phyloP scores from a whole-genome alignment of 2,797 vertebrate species.

The Brachyrhaphis roseni region DNA sequence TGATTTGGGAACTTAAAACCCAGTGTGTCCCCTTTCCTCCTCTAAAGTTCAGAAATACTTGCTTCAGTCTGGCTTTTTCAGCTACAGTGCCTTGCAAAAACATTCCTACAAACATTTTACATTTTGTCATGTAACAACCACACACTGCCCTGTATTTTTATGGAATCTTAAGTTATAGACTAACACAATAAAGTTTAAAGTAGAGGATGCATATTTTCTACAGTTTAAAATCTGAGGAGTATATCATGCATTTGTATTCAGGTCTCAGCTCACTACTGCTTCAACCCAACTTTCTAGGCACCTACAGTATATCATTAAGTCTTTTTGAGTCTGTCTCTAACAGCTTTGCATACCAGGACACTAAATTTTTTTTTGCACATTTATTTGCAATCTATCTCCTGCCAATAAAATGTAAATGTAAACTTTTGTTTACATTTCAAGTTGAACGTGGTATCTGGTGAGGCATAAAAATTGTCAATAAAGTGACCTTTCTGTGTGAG shows the following conservation, averaged over 20 bases:
- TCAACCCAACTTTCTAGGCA: background rate
- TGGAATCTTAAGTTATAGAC: background rate
- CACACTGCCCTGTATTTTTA: background rate
- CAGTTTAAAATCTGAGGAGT: background rate
- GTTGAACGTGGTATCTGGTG: too few species aligned
- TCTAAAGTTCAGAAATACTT: slow-evolving; percentile 45
- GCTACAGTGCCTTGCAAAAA: background rate
- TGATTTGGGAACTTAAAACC: slow-evolving; percentile 41
- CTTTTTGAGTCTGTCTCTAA: background rate
- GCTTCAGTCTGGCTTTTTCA: slow-evolving; percentile 39
- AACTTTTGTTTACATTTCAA: background rate
- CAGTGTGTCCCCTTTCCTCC: slow-evolving; percentile 36
- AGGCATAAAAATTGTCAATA: background rate
- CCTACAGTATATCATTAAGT: background rate
- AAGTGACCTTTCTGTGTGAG: background rate
- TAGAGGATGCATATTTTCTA: background rate
- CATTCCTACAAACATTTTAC: background rate
- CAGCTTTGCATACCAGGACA: background rate
- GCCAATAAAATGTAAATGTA: background rate
- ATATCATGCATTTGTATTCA: background rate
- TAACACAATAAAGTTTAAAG: background rate
- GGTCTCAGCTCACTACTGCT: background rate
- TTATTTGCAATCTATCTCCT: background rate
- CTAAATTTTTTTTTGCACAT: background rate
- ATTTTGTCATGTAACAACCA: too few species aligned